phyloP scores from a whole-genome alignment of 2,113 vertebrate species.

The Theristicus caerulescens region DNA sequence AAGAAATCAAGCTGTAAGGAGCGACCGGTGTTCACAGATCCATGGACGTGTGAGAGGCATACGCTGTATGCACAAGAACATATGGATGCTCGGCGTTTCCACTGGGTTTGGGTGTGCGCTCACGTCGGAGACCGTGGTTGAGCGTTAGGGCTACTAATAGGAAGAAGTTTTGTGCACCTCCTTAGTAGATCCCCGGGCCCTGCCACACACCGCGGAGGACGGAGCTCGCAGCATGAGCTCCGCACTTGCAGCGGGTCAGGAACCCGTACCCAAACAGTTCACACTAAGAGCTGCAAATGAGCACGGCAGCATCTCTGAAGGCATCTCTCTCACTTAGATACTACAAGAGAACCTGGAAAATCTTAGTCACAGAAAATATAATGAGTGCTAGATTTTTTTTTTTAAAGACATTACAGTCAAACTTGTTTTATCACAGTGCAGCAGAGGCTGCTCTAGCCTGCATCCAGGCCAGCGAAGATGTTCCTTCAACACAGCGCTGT shows the following conservation, averaged over 20 bases:
- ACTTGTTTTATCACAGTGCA: background rate
- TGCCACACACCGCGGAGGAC: background rate
- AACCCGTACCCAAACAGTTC: background rate
- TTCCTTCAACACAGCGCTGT: background rate
- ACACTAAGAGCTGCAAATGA: background rate
- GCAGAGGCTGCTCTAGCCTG: background rate
- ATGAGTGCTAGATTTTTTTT: background rate
- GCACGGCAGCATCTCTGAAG: background rate
- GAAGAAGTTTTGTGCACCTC: background rate
- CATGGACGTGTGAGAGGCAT: background rate
- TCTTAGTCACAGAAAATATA: background rate
- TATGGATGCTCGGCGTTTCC: background rate
- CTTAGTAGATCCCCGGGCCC: background rate
- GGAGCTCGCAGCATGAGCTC: too few species aligned
- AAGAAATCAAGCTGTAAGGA: background rate
- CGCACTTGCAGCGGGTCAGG: background rate
- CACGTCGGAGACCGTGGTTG: rapidly evolving
- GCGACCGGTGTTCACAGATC: background rate
- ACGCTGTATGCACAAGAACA: background rate
- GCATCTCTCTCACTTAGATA: background rate
- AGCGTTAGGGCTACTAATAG: background rate
- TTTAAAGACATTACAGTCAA: background rate
- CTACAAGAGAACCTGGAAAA: background rate
- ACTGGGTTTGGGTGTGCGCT: background rate
- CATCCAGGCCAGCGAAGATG: background rate